phyloP scores from a whole-genome alignment of 2,797 vertebrate genomes.

The Sebastolobus altivelis region DNA sequence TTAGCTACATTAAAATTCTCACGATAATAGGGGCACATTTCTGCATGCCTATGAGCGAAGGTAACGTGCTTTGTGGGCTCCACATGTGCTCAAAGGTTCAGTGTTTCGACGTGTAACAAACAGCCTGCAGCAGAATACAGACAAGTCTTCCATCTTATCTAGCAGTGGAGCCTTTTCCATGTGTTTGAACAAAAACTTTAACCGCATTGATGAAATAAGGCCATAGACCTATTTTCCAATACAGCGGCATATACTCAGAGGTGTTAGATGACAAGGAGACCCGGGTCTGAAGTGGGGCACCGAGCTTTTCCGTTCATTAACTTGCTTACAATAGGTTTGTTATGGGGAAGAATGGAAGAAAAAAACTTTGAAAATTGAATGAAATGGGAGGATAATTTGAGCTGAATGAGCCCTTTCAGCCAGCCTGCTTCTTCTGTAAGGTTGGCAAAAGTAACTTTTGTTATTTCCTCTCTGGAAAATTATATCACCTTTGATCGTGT shows the following conservation, averaged over 20 bases:
- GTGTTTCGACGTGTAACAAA: background rate
- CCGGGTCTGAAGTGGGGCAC: background rate
- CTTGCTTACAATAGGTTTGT: constrained; percentile 5
- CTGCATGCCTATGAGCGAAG: background rate
- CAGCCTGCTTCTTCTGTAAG: background rate
- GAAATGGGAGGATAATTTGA: constrained; percentile 3
- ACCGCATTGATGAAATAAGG: background rate
- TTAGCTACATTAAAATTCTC: background rate
- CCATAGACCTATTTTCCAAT: constrained; percentile 1
- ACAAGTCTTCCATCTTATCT: background rate
- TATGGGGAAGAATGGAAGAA: background rate
- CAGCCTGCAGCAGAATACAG: background rate
- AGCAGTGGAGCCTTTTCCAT: background rate
- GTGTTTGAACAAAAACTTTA: constrained; percentile 6
- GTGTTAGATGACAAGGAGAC: constrained; percentile 5
- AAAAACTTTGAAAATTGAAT: constrained; percentile 1
- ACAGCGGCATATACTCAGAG: constrained; percentile 5
- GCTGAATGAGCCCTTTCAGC: background rate
- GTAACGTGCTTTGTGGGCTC: background rate
- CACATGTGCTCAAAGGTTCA: background rate
- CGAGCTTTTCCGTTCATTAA: constrained; percentile 7
- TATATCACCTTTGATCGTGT: background rate
- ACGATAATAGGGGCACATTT: constrained; percentile 1
- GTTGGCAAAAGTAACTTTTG: constrained; percentile 3
- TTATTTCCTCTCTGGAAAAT: constrained; percentile 8